These are phyloP conservation scores for Trichopoda pennipes DNA, from an alignment of 2,888 invertebrate genomes.

Conservation along the genomic window DNA sequence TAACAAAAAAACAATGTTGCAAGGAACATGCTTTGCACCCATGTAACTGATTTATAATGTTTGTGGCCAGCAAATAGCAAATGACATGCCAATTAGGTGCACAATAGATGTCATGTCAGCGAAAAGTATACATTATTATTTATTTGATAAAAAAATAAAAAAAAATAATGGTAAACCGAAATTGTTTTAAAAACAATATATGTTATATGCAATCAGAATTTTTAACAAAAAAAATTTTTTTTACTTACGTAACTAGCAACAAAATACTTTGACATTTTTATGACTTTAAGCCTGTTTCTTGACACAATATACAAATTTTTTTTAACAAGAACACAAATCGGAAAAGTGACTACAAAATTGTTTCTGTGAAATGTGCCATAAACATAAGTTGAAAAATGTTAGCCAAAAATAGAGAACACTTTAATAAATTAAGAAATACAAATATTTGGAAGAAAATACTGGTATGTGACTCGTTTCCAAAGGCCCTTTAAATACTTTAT, in stretches of 20 bases:
- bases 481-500: no score
- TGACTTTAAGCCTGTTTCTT: conserved; percentile 63
- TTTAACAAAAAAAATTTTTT: conserved; percentile 1
- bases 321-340: conserved; percentile 45
- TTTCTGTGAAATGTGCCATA: no score
- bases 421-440: no score
- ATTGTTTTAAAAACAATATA: conserved; percentile 45
- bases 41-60: conserved; percentile 66
- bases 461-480: no score
- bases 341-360: not conserved
- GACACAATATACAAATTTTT: conserved; percentile 36
- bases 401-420: no score
- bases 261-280: conserved; percentile 68
- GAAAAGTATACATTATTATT: conserved; percentile 64
- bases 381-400: no score
- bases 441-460: no score
- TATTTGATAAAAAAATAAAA: conserved; percentile 19
- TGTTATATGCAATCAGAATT: conserved; percentile 3
- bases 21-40: conserved; percentile 52
- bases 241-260: conserved; percentile 9
- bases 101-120: conserved; percentile 69
- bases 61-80: conserved; percentile 63
- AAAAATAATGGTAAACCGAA: conserved; percentile 15
- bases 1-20: conserved; percentile 44
- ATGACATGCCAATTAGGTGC: conserved; percentile 68